Conservation (phyloP, 1,140 invertebrate genomes). For the Drosophila rhopaloa region DNA sequence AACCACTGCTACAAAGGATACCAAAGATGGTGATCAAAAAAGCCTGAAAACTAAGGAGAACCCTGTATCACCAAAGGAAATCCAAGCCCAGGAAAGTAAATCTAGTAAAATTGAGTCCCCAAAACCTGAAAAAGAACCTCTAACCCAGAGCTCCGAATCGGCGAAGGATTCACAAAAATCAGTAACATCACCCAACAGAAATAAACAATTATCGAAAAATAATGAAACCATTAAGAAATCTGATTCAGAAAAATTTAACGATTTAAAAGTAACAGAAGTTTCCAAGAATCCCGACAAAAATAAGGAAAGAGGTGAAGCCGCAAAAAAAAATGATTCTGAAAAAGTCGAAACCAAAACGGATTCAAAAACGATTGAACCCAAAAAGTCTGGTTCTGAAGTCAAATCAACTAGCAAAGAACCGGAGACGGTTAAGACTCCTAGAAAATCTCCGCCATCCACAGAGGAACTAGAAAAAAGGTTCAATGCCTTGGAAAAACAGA, state of each 20-base stretch:
- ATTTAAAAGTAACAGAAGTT: background rate
- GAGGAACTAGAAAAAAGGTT: constrained; percentile 79
- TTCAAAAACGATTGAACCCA: background rate
- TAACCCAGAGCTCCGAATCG: background rate
- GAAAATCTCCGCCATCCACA: constrained; percentile 69
- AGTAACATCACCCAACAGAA: background rate
- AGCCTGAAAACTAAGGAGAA: background rate
- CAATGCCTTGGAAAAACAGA: constrained; percentile 71
- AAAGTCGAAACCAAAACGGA: background rate
- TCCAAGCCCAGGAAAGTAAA: background rate
- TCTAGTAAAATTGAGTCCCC: background rate
- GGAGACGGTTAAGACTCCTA: constrained; percentile 8
- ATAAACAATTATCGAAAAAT: background rate
- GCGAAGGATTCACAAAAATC: background rate
- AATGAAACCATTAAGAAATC: background rate
- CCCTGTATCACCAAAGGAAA: background rate
- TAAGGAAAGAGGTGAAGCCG: background rate
- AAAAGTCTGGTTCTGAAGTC: background rate
- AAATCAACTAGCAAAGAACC: background rate
- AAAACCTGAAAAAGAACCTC: background rate
- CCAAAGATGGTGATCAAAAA: background rate
- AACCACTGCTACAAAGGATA: background rate
- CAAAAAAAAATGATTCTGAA: background rate
- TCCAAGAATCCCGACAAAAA: background rate
- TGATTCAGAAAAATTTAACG: background rate